Evolutionary conservation across 2,888 invertebrate genomes (phyloP).

Genomic region (Drosophila austrosaltans): DNA sequence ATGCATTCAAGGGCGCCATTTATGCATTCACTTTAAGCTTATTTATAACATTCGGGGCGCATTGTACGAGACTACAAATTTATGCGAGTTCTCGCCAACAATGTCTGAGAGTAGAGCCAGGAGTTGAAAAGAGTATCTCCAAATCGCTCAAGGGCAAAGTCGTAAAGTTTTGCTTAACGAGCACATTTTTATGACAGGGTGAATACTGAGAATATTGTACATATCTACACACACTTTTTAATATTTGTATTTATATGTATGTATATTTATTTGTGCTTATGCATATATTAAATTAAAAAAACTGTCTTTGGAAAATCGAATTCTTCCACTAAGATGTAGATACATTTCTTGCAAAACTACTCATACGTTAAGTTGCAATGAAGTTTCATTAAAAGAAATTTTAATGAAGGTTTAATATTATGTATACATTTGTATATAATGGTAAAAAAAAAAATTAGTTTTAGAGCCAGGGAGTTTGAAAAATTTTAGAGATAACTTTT

Average conservation of each 20-base stretch:
- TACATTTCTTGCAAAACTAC: not conserved
- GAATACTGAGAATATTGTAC: not conserved
- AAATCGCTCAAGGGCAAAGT: slow-evolving; percentile 49
- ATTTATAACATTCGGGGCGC: slow-evolving; percentile 66
- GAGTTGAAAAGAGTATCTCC: slow-evolving; percentile 4
- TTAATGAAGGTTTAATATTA: too few species aligned
- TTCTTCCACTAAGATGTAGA: not conserved
- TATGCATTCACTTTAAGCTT: slow-evolving; percentile 49
- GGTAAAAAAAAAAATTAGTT: too few species aligned
- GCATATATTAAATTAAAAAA: slow-evolving; percentile 35
- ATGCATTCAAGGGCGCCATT: slow-evolving; percentile 66
- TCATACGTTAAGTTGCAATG: not conserved
- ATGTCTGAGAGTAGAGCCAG: slow-evolving; percentile 16
- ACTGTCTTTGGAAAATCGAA: not conserved
- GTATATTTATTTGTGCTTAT: slow-evolving; percentile 4
- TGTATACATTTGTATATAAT: too few species aligned
- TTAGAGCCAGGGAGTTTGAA: too few species aligned
- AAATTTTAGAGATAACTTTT: too few species aligned
- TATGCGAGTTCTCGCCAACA: slow-evolving; percentile 59
- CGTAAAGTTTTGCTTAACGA: slow-evolving; percentile 67
- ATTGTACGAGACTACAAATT: slow-evolving; percentile 56
- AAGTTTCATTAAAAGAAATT: not conserved
- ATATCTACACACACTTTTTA: not conserved
- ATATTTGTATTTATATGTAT: not conserved
- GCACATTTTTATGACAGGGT: slow-evolving; percentile 31